These are phyloP conservation scores for Microcebus lehilahytsara DNA, from an alignment of 2,113 vertebrate genomes.

Conservation along the genomic window DNA sequence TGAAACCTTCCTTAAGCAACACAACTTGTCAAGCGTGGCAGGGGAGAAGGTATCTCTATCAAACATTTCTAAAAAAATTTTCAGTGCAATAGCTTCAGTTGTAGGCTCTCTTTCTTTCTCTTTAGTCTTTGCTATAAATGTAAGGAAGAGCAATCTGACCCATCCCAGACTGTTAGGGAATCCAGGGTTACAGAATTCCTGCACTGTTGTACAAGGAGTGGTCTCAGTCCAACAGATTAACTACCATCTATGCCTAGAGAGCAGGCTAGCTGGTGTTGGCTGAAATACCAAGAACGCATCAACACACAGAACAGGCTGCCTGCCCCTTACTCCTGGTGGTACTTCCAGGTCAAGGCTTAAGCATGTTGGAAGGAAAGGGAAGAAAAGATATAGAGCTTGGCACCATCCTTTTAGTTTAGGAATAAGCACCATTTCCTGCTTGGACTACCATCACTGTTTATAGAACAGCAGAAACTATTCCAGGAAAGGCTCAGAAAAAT, in stretches of 20 bases:
- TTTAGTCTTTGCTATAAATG: neutral
- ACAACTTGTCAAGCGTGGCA: neutral
- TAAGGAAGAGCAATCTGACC: constrained; percentile 6
- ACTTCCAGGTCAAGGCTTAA: neutral
- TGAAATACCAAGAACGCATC: neutral
- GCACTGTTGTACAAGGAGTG: neutral
- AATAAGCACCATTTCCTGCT: neutral
- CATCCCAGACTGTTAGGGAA: neutral
- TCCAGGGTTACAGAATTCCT: neutral
- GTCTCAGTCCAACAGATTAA: constrained; percentile 20
- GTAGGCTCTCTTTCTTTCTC: neutral
- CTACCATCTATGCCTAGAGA: neutral
- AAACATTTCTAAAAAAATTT: neutral
- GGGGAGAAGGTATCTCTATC: neutral
- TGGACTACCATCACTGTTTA: neutral
- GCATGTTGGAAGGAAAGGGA: neutral
- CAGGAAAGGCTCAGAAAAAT: neutral
- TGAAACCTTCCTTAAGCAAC: neutral
- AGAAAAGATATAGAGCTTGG: neutral
- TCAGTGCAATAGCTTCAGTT: neutral
- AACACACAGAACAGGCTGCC: neutral
- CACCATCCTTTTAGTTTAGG: neutral
- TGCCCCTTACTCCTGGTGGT: neutral
- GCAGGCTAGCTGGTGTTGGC: neutral
- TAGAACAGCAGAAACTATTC: neutral